Base-by-base conservation (phyloP, 1,140 invertebrate species). In the Meteorus sp. region DNA sequence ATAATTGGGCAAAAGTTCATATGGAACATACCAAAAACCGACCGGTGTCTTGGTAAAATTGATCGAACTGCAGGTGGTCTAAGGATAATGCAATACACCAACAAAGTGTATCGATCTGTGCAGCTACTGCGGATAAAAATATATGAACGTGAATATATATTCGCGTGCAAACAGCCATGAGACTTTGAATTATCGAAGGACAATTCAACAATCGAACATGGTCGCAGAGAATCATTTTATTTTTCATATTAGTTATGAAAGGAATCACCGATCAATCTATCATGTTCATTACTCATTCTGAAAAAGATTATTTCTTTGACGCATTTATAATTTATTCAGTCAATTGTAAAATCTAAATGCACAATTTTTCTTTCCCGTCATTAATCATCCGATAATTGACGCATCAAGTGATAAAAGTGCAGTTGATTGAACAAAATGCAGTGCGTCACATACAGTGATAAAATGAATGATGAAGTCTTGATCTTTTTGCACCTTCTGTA, bases 31-130 rank as follows among this genome's bases (percentile, higher is more conserved):
- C 9, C 8, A 29, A 15, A 44, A 20, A 50, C 25, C 37, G 9
- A 41, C 52, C 4, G 23, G 37, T 29, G 22, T 17, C 45, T 41
- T 43, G 55, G 59, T 7, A 65, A 73, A 77, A 77, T 77, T 76
- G 75, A 79, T 77, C 70, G 69, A 72, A 77, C 66, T 77, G 74
- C 75, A 73, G 74, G 72, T 73, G 64, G 62, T 39, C 37, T 27
- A 20, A 58, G 57, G 56, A 68, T 67, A 64, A 67, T 64, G 58
- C 39, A 47, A 68, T 64, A 31, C 37, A 61, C 44, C 43, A 58
- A 31, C 57, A 41, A n/a, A n/a, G 51, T 37, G 23, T 66, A 65
- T 68, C 62, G 67, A 64, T 51, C 57, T 61, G 22, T 23, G 31
- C 15, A 9, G 45, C 19, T 39, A 43, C 23, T 56, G 41, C 55